Evolutionary conservation across 1,140 invertebrate species (phyloP), one percentile per base, ranked within the genome.

Genomic region (Araneus ventricosus): DNA sequence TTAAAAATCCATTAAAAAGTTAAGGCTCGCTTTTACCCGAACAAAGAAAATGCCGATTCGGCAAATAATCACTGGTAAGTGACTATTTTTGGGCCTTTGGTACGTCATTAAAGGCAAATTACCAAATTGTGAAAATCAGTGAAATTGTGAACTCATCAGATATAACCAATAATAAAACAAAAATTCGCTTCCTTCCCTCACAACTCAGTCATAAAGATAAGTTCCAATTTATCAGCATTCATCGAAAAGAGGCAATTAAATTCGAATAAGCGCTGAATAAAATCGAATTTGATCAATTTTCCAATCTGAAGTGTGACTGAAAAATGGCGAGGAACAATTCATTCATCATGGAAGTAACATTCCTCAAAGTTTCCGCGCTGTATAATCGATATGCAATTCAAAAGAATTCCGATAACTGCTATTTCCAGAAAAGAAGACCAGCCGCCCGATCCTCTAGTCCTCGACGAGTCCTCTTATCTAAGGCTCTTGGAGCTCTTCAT

Each of bases 341-440:
- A 82, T 82, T 82, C 80, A 82, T 82, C 80, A 82, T 52, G 7
- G 80, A 41, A 82, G n/a, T 20, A 45, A 41, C 80, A 75, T 75
- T 75, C 70, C 30, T 75, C 80, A 52, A 82, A 75, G 70, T 75
- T 75, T 75, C 30, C 70, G 30, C 37, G 30, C 70, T 75, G 27
- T 37, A 34, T 75, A 41, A 82, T 52, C 80, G 80, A 82, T 82
- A 52, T 52, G 80, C 80, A 52, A 41, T 82, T 82, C 41, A 82
- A 82, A 82, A 82, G 80, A 52, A 82, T 82, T 82, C 80, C 37
- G 70, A 75, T 75, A 75, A 75, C 70, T 75, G 70, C 70, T 24
- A 82, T 82, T 82, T 17, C 41, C 10, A 52, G 80, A 45, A 79
- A 82, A 41, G 80, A 82, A 24, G 24, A 52, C 37, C 63, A 27